Conservation (phyloP, 2,888 invertebrate genomes). For the Euplagia quadripunctaria region DNA sequence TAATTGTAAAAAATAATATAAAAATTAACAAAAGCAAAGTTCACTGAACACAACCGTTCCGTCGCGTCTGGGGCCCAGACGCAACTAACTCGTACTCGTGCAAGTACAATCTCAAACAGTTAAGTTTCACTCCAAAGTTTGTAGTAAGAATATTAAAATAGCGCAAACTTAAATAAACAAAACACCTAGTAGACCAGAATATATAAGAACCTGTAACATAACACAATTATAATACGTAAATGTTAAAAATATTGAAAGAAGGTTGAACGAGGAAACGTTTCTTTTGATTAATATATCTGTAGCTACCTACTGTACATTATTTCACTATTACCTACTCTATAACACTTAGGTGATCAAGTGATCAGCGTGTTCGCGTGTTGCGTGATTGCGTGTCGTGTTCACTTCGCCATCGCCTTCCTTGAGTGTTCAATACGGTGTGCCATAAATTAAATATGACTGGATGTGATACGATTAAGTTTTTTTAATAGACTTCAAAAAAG, state of each 20-base stretch:
- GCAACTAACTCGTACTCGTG: too few species aligned
- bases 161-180: not conserved
- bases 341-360: constrained; percentile 60
- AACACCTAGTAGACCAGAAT: not conserved
- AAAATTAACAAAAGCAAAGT: too few species aligned
- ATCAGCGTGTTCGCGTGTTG: constrained; percentile 76
- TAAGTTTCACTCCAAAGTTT: not conserved
- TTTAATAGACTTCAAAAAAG: not conserved
- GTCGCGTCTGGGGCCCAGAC: too few species aligned
- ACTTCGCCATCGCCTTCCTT: constrained; percentile 73
- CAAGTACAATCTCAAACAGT: not conserved
- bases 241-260: not conserved
- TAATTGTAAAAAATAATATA: too few species aligned
- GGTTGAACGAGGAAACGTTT: not conserved
- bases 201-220: not conserved
- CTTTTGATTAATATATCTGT: not conserved
- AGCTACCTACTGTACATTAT: not conserved
- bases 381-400: constrained; percentile 75
- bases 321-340: not conserved
- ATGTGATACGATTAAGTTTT: constrained; percentile 22
- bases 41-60: too few species aligned
- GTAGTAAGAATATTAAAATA: not conserved
- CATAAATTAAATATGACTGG: constrained; percentile 32
- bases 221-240: not conserved
- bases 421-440: constrained; percentile 79